Conservation (phyloP, 2,113 vertebrate genomes). For the Rhabdomys dilectus region DNA sequence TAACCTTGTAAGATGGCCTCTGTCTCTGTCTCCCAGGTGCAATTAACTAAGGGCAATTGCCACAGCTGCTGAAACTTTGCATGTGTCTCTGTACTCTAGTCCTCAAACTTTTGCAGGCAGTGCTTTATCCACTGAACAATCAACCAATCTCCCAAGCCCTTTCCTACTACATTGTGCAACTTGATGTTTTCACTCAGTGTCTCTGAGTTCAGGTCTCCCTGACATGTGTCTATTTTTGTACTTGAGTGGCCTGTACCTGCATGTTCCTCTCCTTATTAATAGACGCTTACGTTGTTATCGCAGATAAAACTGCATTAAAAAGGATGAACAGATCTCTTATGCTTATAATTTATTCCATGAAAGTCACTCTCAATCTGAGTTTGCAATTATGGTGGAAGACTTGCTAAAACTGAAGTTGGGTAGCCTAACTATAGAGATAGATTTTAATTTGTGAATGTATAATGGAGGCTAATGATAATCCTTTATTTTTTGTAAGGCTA, state of each 20-base stretch:
- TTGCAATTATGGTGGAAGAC: neutral
- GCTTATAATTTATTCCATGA: neutral
- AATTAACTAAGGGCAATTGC: neutral
- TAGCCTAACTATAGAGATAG: neutral
- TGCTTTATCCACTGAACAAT: neutral
- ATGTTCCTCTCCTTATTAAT: neutral
- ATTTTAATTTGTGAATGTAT: neutral
- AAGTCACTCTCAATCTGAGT: neutral
- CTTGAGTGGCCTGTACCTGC: neutral
- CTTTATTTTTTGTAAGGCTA: neutral
- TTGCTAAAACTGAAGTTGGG: neutral
- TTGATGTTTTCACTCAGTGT: slow-evolving; percentile 11
- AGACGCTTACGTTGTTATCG: neutral
- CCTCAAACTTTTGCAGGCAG: neutral
- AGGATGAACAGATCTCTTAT: neutral
- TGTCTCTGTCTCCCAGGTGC: neutral
- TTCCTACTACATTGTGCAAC: neutral
- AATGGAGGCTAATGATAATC: neutral
- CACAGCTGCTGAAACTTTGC: neutral
- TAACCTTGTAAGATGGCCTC: neutral
- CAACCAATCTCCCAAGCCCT: neutral
- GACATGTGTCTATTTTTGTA: neutral
- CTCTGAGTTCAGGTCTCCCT: neutral
- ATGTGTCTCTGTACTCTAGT: neutral
- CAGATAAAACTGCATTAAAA: neutral